Evolutionary conservation across 2,888 invertebrate species (phyloP).

Genomic region (Troides helena): DNA sequence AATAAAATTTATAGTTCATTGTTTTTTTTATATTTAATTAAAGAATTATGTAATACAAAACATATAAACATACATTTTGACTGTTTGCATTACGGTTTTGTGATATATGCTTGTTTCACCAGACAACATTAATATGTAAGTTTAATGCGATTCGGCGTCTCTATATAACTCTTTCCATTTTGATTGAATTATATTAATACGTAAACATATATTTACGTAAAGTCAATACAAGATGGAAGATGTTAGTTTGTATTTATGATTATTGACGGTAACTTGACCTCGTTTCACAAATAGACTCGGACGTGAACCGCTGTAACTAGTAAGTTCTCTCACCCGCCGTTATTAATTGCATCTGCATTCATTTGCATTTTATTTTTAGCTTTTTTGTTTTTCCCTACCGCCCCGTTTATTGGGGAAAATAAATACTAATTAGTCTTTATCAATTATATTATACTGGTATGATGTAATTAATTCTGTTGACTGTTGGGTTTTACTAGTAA

Average conservation of each 20-base stretch:
- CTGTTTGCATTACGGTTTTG: too few relatives aligned
- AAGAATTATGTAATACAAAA: too few relatives aligned
- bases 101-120: too few relatives aligned
- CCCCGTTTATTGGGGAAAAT: background rate
- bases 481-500: too few relatives aligned
- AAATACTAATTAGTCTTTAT: background rate
- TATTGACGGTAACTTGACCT: background rate
- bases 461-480: too few relatives aligned
- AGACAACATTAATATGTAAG: too few relatives aligned
- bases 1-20: too few relatives aligned
- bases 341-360: background rate
- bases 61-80: too few relatives aligned
- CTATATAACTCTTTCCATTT: too few relatives aligned
- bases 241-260: background rate
- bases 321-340: background rate
- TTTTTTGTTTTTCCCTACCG: background rate
- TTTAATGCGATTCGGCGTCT: too few relatives aligned
- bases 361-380: slow-evolving; percentile 1
- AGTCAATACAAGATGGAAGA: background rate
- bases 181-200: too few relatives aligned
- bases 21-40: too few relatives aligned
- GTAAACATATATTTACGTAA: background rate
- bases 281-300: background rate
- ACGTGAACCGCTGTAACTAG: background rate
- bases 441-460: background rate